phyloP scores from a whole-genome alignment of 2,797 vertebrate genomes.

The Synanceia verrucosa region DNA sequence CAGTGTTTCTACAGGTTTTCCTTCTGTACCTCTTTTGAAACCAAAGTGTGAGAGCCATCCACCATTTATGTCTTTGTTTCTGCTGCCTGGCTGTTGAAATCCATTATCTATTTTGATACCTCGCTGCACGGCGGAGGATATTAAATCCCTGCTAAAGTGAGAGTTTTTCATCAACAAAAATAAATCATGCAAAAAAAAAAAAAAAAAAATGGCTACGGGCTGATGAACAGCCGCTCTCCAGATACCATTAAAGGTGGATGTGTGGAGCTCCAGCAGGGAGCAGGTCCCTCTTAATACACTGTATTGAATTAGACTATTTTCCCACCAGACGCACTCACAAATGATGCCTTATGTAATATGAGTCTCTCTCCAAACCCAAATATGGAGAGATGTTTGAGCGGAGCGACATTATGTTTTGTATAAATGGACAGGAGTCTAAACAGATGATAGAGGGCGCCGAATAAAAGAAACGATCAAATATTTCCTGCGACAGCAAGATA shows the following conservation, averaged over 20 bases:
- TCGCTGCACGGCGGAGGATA: conserved; percentile 9
- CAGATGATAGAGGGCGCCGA: conserved; percentile 31
- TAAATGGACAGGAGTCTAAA: conserved; percentile 39
- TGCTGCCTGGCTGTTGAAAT: conserved; percentile 12
- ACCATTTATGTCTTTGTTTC: conserved; percentile 8
- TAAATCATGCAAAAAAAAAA: conserved; percentile 24
- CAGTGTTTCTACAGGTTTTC: neutral
- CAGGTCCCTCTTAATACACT: conserved; percentile 34
- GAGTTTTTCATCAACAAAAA: conserved; percentile 23
- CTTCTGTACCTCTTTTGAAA: neutral
- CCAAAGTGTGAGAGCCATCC: neutral
- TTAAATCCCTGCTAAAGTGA: conserved; percentile 16
- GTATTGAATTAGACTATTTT: conserved; percentile 63
- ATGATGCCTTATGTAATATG: conserved; percentile 40
- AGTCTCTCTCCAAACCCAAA: conserved; percentile 45
- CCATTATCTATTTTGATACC: conserved; percentile 8
- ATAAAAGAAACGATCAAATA: conserved; percentile 20
- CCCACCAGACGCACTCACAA: conserved; percentile 47
- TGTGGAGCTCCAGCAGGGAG: conserved; percentile 4
- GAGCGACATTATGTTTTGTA: neutral
- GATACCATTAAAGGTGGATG: conserved; percentile 22
- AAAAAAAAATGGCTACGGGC: neutral
- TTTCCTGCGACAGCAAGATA: conserved; percentile 21
- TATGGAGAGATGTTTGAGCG: conserved; percentile 35
- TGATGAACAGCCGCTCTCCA: neutral